A percentile compares a stretch with the other conserved stretches of the same genome.
phyloP scores from a whole-genome alignment of 2,113 vertebrate species.

The Chaetops frenatus region DNA sequence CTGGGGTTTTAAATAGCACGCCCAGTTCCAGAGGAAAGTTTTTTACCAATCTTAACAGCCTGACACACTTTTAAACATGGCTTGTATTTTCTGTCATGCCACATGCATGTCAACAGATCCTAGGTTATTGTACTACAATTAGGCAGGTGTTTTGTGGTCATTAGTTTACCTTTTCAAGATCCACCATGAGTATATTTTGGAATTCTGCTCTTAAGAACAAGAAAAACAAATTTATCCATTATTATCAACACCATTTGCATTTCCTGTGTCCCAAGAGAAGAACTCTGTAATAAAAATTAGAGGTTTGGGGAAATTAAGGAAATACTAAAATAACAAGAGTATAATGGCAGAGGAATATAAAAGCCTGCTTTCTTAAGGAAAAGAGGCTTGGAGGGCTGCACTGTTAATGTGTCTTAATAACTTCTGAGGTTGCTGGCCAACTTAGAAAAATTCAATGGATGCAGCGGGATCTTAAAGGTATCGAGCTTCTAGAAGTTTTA shows the following conservation, averaged over 20 bases:
- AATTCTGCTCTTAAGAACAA: slow-evolving; percentile 31
- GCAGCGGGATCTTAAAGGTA: neutral
- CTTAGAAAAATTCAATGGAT: neutral
- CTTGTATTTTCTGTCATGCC: slow-evolving; percentile 38
- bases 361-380: neutral
- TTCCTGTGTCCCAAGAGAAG: slow-evolving; percentile 13
- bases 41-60: neutral
- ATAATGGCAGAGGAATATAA: neutral
- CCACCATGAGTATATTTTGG: neutral
- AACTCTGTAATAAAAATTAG: neutral
- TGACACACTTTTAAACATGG: slow-evolving; percentile 6
- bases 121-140: neutral
- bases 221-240: neutral
- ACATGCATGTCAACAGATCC: slow-evolving; percentile 31
- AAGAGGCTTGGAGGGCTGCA: neutral
- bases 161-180: slow-evolving; percentile 38
- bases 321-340: neutral
- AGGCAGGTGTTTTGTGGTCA: slow-evolving; percentile 25
- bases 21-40: neutral
- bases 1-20: neutral
- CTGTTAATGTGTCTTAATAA: neutral
- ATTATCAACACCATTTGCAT: neutral
- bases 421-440: neutral
- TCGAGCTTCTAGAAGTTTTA: neutral
- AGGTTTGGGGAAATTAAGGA: neutral